phyloP scores from a whole-genome alignment of 2,797 vertebrate species.

The Sebastolobus altivelis region DNA sequence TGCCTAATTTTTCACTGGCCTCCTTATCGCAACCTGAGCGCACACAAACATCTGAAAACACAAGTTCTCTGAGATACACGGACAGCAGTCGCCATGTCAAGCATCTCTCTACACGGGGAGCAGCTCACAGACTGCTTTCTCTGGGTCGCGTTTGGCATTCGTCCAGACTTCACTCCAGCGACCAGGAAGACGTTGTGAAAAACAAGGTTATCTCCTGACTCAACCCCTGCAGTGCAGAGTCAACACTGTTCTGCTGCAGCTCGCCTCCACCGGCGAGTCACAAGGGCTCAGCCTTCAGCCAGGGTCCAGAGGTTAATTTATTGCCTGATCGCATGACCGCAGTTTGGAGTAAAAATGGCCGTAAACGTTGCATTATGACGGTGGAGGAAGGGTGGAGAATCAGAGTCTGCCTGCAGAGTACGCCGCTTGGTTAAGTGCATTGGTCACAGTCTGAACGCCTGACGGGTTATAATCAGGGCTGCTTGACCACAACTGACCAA shows the following conservation, averaged over 20 bases:
- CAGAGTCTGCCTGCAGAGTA: conserved; percentile 46
- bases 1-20: conserved; percentile 43
- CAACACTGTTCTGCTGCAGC: conserved; percentile 65
- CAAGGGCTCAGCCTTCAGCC: conserved; percentile 73
- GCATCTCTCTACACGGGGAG: conserved; percentile 22
- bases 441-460: conserved; percentile 71
- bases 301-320: conserved; percentile 80
- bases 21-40: conserved; percentile 40
- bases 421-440: conserved; percentile 73
- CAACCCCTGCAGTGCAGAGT: conserved; percentile 71
- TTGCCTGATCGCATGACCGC: conserved; percentile 78
- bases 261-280: conserved; percentile 61
- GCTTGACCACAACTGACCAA: conserved; percentile 29
- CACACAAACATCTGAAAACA: conserved; percentile 31
- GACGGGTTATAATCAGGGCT: conserved; percentile 56
- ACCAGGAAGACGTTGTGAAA: conserved; percentile 69
- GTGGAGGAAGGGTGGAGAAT: conserved; percentile 58
- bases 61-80: conserved; percentile 10
- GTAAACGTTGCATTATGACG: conserved; percentile 77
- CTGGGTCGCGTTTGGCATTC: conserved; percentile 20
- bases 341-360: conserved; percentile 75
- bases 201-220: conserved; percentile 81
- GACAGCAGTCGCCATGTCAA: conserved; percentile 8
- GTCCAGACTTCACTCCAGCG: conserved; percentile 40
- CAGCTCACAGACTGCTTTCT: conserved; percentile 31